These are phyloP conservation scores for Drosophila truncata DNA, from an alignment of 1,140 invertebrate genomes.

Conservation along the genomic window DNA sequence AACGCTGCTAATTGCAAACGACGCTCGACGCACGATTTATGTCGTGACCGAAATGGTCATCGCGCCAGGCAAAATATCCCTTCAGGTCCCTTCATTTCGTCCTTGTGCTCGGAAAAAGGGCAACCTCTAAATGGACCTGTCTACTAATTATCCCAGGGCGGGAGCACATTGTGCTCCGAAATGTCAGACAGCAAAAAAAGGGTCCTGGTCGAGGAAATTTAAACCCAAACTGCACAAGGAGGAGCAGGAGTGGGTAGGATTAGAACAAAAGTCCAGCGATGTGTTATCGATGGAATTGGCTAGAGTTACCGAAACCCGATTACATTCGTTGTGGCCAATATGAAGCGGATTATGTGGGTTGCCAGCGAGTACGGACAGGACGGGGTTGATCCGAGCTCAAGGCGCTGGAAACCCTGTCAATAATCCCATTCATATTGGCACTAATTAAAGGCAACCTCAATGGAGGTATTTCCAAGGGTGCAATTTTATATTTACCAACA, in stretches of 20 bases:
- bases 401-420: slow-evolving; percentile 17
- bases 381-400: slow-evolving; percentile 13
- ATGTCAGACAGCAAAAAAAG: slow-evolving; percentile 45
- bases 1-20: slow-evolving; percentile 80
- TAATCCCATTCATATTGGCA: slow-evolving; percentile 49
- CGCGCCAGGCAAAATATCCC: slow-evolving; percentile 8
- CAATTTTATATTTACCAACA: slow-evolving; percentile 19
- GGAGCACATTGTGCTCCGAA: slow-evolving; percentile 38
- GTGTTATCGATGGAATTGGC: slow-evolving; percentile 55
- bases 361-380: not conserved
- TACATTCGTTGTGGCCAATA: slow-evolving; percentile 49
- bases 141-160: slow-evolving; percentile 76
- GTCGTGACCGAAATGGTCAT: slow-evolving; percentile 66
- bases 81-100: slow-evolving; percentile 2
- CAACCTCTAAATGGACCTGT: slow-evolving; percentile 68
- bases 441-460: slow-evolving; percentile 32
- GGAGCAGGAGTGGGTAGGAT: not conserved
- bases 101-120: slow-evolving; percentile 30
- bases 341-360: slow-evolving; percentile 47
- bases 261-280: slow-evolving; percentile 28
- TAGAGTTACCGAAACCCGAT: slow-evolving; percentile 51
- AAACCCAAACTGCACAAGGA: slow-evolving; percentile 19
- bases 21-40: slow-evolving; percentile 74
- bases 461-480: slow-evolving; percentile 11
- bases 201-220: slow-evolving; percentile 33